These are phyloP conservation scores for Rhynchotus rufescens DNA, from an alignment of 2,797 vertebrate species.

Conservation along the genomic window DNA sequence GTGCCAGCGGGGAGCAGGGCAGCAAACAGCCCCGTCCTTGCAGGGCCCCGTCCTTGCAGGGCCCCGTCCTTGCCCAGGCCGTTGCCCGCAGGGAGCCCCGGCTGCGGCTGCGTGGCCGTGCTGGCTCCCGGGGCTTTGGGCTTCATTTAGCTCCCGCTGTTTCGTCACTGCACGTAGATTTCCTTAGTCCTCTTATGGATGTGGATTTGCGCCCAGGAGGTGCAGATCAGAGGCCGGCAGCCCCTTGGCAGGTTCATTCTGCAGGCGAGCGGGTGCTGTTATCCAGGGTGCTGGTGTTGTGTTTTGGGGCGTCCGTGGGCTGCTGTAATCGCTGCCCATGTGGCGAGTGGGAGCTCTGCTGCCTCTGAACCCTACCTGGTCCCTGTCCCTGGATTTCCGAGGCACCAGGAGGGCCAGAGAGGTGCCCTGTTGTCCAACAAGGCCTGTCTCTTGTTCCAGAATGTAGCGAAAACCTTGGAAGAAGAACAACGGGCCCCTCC, in stretches of 20 bases:
- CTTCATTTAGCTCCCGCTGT: background rate
- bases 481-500: conserved; percentile 78
- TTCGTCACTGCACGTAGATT: background rate
- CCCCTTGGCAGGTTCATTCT: background rate
- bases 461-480: conserved; percentile 74
- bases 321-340: background rate
- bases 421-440: background rate
- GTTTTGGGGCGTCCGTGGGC: background rate
- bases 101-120: background rate
- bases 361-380: accelerated
- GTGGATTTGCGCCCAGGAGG: background rate
- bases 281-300: background rate
- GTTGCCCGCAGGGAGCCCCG: background rate
- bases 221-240: background rate
- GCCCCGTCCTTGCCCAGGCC: too few species aligned
- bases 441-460: conserved; percentile 67
- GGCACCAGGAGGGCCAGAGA: background rate
- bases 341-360: background rate
- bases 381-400: accelerated
- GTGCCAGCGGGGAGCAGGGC: background rate
- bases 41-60: too few species aligned
- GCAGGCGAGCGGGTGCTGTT: background rate
- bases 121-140: accelerated
- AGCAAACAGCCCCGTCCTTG: too few species aligned
- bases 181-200: background rate